Evolutionary conservation across 2,113 vertebrate species (phyloP), one percentile per base, ranked within the genome.

Genomic region (Proteles cristata): DNA sequence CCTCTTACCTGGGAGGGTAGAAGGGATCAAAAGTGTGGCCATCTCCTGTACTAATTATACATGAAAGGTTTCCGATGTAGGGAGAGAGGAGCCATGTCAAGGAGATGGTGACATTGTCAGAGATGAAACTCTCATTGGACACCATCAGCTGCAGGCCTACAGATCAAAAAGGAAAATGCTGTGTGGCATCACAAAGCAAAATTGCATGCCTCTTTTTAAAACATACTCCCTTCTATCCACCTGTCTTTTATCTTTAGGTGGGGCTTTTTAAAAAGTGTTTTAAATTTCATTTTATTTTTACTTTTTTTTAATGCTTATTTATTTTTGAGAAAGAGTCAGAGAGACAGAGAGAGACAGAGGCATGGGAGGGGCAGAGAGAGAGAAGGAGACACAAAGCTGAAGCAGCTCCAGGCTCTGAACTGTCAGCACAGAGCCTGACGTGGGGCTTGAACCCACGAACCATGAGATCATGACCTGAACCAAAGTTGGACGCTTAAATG

Each of bases 41-140:
- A 82, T 99, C 99, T 74, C 99, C 99, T 39, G 98, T 99, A 94
- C 98, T 99, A 79, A 99, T 93, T 45, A 98, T 97, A 84, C 99
- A 99, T 76, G 99, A 99, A 80, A 99, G 98, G 86, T 99, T 99
- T 95, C 99, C 99, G 33, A 98, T 98, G 96, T 99, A 99, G 2
- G 99, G 99, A 76, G 99, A 98, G 14, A 99, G 99, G 66, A 99
- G 99, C 99, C 99, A 99, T 53, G 98, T 99, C 95, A 99, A 95
- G 25, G 98, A 98, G 96, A 99, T 90, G 0, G 98, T 99, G 95
- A 99, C 97, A 0, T 99, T 99, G 97, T 99, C 99, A 96, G 98
- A 99, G 93, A 99, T 92, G 26, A 99, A 98, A 1, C 98, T 99
- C 11, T 97, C 92, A 1, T 99, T 98, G 35, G 97, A 97, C 89